Evolutionary conservation across 2,888 invertebrate species (phyloP).

Genomic region (Clivina fossor): DNA sequence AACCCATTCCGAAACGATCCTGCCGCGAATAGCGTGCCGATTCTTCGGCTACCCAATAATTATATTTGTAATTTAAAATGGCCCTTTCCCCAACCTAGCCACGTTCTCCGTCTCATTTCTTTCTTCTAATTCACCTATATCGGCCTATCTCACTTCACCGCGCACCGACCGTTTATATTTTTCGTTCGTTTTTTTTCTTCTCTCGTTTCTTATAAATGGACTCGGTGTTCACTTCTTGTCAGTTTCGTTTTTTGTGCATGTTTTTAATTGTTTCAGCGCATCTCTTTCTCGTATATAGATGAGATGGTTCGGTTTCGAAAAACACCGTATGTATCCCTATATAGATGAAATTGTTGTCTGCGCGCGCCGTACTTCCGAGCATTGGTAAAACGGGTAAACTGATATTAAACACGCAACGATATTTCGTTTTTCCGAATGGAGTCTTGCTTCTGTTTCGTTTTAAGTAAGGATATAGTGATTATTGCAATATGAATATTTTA

Average conservation of each 20-base stretch:
- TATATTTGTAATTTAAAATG: conserved; percentile 34
- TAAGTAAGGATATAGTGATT: too few relatives aligned
- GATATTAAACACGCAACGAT: too few relatives aligned
- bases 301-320: too few relatives aligned
- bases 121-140: conserved; percentile 1
- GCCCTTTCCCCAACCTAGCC: conserved; percentile 30
- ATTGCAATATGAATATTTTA: too few relatives aligned
- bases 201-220: conserved; percentile 33
- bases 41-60: conserved; percentile 33
- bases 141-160: background rate
- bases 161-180: conserved; percentile 27
- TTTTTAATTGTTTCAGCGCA: conserved; percentile 31
- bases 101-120: conserved; percentile 17
- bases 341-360: too few relatives aligned
- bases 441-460: too few relatives aligned
- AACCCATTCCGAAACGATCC: conserved; percentile 25
- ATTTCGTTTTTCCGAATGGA: too few relatives aligned
- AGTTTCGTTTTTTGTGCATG: conserved; percentile 29
- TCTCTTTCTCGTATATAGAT: too few relatives aligned
- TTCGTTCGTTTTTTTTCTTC: too few relatives aligned
- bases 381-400: too few relatives aligned
- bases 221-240: conserved; percentile 19
- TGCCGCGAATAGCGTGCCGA: conserved; percentile 33
- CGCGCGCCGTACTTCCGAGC: too few relatives aligned
- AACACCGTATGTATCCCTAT: too few relatives aligned